A percentile compares a stretch with the other conserved stretches of the same genome.
These are phyloP conservation scores for Heptranchias perlo DNA, from an alignment of 2,113 vertebrate species.

Conservation along the genomic window DNA sequence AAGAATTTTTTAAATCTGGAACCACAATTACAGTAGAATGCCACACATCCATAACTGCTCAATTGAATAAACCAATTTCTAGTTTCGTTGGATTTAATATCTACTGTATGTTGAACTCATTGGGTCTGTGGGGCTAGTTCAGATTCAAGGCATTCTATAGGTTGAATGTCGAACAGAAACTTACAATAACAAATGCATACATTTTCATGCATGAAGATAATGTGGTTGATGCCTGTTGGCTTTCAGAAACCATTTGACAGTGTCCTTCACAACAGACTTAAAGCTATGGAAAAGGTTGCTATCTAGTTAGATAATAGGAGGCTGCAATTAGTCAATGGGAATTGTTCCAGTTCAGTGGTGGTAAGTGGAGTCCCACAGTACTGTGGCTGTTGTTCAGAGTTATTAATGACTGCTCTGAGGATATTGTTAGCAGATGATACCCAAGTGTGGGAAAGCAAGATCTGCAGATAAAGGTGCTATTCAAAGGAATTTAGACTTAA, in stretches of 20 bases:
- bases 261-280: not conserved
- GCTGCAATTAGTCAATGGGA: not conserved
- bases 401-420: slow-evolving; percentile 28
- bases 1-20: not conserved
- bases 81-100: not conserved
- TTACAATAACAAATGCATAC: not conserved
- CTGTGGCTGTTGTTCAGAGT: not conserved
- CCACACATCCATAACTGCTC: not conserved
- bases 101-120: not conserved
- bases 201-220: not conserved
- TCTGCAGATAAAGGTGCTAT: not conserved
- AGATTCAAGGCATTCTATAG: not conserved
- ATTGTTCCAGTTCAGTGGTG: not conserved
- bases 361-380: not conserved
- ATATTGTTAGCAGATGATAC: slow-evolving; percentile 25
- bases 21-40: not conserved
- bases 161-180: not conserved
- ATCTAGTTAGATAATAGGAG: not conserved
- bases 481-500: not conserved
- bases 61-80: not conserved
- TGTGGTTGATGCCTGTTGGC: not conserved
- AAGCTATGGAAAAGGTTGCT: not conserved
- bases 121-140: not conserved
- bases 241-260: slow-evolving; percentile 1
- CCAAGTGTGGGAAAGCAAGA: not conserved